A percentile compares a stretch with the other conserved stretches of the same genome.
phyloP scores from a whole-genome alignment of 2,797 vertebrate species.

The Notolepis coatsorum region DNA sequence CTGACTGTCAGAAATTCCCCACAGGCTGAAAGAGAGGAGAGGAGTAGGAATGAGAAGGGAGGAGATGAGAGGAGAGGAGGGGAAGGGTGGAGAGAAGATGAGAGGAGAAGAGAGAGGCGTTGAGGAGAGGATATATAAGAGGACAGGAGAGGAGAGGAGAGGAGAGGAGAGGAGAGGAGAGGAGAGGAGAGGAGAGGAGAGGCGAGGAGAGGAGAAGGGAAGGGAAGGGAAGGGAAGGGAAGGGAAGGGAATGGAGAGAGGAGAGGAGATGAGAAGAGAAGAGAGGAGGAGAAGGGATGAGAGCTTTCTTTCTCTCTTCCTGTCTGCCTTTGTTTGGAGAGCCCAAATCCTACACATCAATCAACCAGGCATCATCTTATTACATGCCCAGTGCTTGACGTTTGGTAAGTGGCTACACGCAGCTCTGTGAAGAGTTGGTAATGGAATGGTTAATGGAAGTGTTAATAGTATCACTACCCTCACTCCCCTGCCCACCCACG shows the following conservation, averaged over 20 bases:
- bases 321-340: background rate
- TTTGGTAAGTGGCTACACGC: background rate
- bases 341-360: background rate
- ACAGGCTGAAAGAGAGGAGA: constrained; percentile 32
- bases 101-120: background rate
- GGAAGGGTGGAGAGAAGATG: constrained; percentile 3
- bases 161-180: background rate
- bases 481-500: constrained; percentile 2
- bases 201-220: background rate
- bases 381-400: background rate
- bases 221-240: constrained; percentile 1
- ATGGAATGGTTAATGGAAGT: constrained; percentile 18
- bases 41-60: constrained; percentile 11
- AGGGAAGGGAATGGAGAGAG: background rate
- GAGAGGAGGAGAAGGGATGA: constrained; percentile 8
- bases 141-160: background rate
- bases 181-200: background rate
- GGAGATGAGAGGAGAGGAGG: background rate
- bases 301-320: background rate
- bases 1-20: constrained; percentile 64
- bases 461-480: constrained; percentile 6
- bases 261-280: constrained; percentile 1
- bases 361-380: background rate
- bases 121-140: background rate
- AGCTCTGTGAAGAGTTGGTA: constrained; percentile 10